These are phyloP conservation scores for Cirrhinus molitorella DNA, from an alignment of 2,797 vertebrate genomes.

Conservation along the genomic window DNA sequence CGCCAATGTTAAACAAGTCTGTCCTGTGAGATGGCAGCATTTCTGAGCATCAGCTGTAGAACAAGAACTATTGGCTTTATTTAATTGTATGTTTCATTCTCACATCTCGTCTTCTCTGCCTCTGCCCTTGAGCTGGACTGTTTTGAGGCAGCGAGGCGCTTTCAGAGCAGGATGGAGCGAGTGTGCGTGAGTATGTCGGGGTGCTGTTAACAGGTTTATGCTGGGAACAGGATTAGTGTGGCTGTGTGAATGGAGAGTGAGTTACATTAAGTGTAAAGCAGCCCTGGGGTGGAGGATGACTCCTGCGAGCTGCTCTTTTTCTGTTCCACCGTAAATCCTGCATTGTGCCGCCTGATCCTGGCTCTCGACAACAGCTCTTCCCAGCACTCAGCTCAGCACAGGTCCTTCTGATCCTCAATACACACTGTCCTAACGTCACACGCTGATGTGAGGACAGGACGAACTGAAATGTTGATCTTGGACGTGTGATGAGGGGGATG, in stretches of 20 bases:
- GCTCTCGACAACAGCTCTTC: conserved; percentile 51
- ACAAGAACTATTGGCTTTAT: background rate
- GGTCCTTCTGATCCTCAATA: conserved; percentile 12
- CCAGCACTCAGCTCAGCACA: conserved; percentile 33
- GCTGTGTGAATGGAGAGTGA: conserved; percentile 57
- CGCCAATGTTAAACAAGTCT: background rate
- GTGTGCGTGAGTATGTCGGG: conserved; percentile 5
- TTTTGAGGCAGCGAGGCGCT: background rate
- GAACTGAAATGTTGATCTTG: background rate
- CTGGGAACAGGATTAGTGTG: conserved; percentile 63
- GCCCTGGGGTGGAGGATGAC: conserved; percentile 53
- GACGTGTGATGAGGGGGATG: background rate
- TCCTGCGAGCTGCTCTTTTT: conserved; percentile 43
- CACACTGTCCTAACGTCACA: background rate
- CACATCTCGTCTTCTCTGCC: background rate
- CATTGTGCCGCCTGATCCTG: conserved; percentile 57
- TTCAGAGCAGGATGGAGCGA: background rate
- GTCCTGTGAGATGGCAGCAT: background rate
- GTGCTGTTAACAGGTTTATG: conserved; percentile 61
- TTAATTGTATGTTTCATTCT: background rate
- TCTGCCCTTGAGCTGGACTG: conserved; percentile 8
- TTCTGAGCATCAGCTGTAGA: background rate
- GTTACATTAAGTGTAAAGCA: conserved; percentile 62
- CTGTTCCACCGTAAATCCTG: conserved; percentile 52
- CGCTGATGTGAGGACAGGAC: background rate